These are phyloP conservation scores for Falco novaeseelandiae DNA, from an alignment of 2,797 vertebrate genomes.

Conservation along the genomic window DNA sequence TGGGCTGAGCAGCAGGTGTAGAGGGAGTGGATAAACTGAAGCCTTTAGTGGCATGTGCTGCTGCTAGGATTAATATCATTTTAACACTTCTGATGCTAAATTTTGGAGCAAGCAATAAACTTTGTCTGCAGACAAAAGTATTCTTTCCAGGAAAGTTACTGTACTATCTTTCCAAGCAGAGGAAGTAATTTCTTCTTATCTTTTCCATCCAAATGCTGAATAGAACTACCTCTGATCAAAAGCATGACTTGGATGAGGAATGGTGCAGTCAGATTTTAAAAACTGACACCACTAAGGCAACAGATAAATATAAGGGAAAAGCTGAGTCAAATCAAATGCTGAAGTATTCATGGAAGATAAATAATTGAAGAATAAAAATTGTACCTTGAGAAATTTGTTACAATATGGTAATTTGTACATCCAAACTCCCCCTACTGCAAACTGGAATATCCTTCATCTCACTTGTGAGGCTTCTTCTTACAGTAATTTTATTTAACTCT, in stretches of 20 bases:
- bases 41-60: not conserved
- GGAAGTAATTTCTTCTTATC: not conserved
- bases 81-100: not conserved
- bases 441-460: not conserved
- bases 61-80: not conserved
- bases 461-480: not conserved
- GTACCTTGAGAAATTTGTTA: not conserved
- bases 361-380: conserved; percentile 22
- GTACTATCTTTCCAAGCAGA: not conserved
- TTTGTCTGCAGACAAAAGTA: not conserved
- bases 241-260: not conserved
- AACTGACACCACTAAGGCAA: not conserved
- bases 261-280: not conserved
- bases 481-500: not conserved
- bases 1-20: not conserved
- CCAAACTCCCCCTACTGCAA: not conserved
- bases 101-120: not conserved
- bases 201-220: not conserved
- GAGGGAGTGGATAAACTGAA: not conserved
- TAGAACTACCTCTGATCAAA: not conserved
- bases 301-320: not conserved
- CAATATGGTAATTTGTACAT: not conserved
- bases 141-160: not conserved
- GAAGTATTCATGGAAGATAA: not conserved
- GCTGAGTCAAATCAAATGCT: not conserved